These are phyloP conservation scores for Bathynomus jamesi DNA, from an alignment of 1,140 invertebrate species.

Conservation along the genomic window DNA sequence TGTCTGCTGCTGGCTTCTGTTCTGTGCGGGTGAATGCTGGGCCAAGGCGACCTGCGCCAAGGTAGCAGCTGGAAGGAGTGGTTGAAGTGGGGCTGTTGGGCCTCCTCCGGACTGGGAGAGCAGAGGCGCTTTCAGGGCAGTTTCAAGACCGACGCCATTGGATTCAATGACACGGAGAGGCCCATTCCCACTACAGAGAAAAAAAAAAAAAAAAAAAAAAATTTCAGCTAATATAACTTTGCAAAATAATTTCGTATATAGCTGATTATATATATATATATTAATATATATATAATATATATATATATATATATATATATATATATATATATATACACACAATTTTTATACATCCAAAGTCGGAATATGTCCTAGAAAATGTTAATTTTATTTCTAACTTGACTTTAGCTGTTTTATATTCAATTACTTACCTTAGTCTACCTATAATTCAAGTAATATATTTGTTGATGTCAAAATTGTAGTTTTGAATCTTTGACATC, in stretches of 20 bases:
- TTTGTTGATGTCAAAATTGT: too few relatives aligned
- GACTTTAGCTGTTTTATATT: too few relatives aligned
- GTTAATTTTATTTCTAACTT: too few relatives aligned
- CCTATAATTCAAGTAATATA: too few relatives aligned
- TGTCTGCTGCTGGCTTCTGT: background rate
- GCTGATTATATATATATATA: conserved; percentile 1
- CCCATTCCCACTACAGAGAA: conserved; percentile 37
- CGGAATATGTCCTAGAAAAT: too few relatives aligned
- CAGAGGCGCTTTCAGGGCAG: conserved; percentile 35
- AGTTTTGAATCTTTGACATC: too few relatives aligned
- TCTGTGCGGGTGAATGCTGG: conserved; percentile 17
- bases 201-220: conserved; percentile 16
- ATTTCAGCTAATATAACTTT: background rate
- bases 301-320: conserved; percentile 12
- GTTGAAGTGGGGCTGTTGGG: conserved; percentile 30
- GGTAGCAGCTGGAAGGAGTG: conserved; percentile 29
- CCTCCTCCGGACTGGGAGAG: conserved; percentile 28
- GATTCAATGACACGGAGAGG: conserved; percentile 37
- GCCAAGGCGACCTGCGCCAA: conserved; percentile 29
- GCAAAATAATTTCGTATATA: background rate
- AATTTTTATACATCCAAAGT: background rate
- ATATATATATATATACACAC: background rate
- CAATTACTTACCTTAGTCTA: too few relatives aligned
- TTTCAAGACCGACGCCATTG: conserved; percentile 37
- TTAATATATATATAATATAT: conserved; percentile 12